These are phyloP conservation scores for Morone saxatilis DNA, from an alignment of 2,113 vertebrate genomes.

Conservation along the genomic window DNA sequence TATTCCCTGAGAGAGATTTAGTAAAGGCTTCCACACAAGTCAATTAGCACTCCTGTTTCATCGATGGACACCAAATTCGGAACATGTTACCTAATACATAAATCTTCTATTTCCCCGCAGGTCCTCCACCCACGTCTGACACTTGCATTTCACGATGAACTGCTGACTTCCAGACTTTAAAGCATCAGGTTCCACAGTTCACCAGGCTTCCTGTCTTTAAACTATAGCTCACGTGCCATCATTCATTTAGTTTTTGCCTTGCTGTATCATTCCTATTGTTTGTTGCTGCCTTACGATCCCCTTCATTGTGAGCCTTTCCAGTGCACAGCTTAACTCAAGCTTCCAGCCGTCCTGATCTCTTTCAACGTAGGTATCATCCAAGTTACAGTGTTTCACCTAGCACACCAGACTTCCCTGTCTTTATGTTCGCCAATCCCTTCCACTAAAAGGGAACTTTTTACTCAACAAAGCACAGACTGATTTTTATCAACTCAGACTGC, in stretches of 20 bases:
- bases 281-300: too few species aligned
- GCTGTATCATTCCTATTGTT: not conserved
- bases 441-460: too few species aligned
- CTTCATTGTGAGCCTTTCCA: not conserved
- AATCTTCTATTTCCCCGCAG: constrained; percentile 4
- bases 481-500: not conserved
- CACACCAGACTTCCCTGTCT: not conserved
- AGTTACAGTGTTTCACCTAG: not conserved
- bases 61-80: too few species aligned
- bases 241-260: not conserved
- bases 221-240: not conserved
- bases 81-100: too few species aligned
- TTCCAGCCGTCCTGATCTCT: too few species aligned
- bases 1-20: constrained; percentile 42
- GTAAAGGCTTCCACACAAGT: constrained; percentile 35
- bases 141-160: constrained; percentile 51
- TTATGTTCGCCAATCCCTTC: too few species aligned
- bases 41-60: too few species aligned
- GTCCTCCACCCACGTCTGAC: too few species aligned
- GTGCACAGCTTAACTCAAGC: too few species aligned
- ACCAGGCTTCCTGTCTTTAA: not conserved
- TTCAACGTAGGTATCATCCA: not conserved
- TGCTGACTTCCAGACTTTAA: too few species aligned
- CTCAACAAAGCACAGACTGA: not conserved
- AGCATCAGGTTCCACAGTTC: not conserved